Evolutionary conservation across 1,140 invertebrate genomes (phyloP).

Genomic region (Heliconius eleuchia): DNA sequence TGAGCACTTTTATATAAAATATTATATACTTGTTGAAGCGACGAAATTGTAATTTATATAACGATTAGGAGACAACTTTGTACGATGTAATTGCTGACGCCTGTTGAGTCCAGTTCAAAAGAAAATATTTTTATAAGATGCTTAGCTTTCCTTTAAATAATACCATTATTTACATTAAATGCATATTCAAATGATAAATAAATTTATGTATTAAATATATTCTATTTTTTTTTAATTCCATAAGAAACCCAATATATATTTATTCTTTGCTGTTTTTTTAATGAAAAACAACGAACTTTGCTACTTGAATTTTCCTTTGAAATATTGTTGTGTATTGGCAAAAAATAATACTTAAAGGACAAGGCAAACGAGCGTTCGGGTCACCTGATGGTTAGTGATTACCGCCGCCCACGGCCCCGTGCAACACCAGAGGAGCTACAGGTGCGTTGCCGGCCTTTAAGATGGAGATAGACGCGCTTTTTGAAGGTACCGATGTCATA

Average conservation of each 20-base stretch:
- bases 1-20: slow-evolving; percentile 47
- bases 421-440: no score
- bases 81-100: slow-evolving; percentile 60
- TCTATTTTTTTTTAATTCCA: slow-evolving; percentile 21
- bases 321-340: no score
- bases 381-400: no score
- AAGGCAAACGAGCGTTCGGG: no score
- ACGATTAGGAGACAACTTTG: slow-evolving; percentile 37
- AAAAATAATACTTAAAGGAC: no score
- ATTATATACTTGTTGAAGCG: slow-evolving; percentile 47
- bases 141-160: slow-evolving; percentile 78
- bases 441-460: no score
- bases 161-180: slow-evolving; percentile 76
- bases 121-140: slow-evolving; percentile 79
- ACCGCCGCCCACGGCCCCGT: no score
- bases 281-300: no score
- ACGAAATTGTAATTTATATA: slow-evolving; percentile 49
- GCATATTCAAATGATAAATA: slow-evolving; percentile 68
- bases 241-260: neutral
- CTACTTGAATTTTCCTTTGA: no score
- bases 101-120: slow-evolving; percentile 67
- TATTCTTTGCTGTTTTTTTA: no score
- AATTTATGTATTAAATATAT: slow-evolving; percentile 65
- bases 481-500: no score
- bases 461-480: no score